A percentile compares a stretch with the other conserved stretches of the same genome.
phyloP scores from a whole-genome alignment of 2,888 invertebrate genomes.

The Ormia ochracea region DNA sequence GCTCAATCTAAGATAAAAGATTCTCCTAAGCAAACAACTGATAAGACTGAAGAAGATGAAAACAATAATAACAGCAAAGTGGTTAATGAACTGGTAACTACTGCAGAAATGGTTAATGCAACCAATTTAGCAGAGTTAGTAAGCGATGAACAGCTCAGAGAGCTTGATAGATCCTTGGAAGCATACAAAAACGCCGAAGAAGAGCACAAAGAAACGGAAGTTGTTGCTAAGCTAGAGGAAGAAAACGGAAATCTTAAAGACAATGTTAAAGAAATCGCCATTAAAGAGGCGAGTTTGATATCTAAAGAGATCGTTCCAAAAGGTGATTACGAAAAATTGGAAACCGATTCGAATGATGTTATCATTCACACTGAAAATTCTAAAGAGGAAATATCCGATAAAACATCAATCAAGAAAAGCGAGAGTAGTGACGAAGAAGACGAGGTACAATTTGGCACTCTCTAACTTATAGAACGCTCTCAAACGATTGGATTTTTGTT shows the following conservation, averaged over 20 bases:
- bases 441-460: slow-evolving; percentile 77
- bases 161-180: slow-evolving; percentile 22
- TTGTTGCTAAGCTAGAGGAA: slow-evolving; percentile 48
- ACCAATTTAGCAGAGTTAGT: not conserved
- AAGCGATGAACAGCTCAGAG: slow-evolving; percentile 40
- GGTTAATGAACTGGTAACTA: not conserved
- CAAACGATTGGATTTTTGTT: slow-evolving; percentile 19
- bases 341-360: slow-evolving; percentile 31
- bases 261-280: slow-evolving; percentile 19
- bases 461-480: slow-evolving; percentile 66
- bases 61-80: slow-evolving; percentile 42
- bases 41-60: slow-evolving; percentile 62
- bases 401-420: not conserved
- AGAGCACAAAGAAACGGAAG: not conserved
- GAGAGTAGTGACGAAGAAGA: slow-evolving; percentile 66
- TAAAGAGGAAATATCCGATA: not conserved
- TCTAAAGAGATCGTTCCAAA: not conserved
- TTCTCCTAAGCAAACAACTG: slow-evolving; percentile 55
- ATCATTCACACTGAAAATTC: not conserved
- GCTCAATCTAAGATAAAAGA: slow-evolving; percentile 3
- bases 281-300: slow-evolving; percentile 29
- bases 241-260: slow-evolving; percentile 38
- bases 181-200: slow-evolving; percentile 15
- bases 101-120: not conserved
- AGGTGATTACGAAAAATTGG: not conserved